Conservation (phyloP, 53 echinoderm and acorn worm genomes). For the Paracentrotus lividus region DNA sequence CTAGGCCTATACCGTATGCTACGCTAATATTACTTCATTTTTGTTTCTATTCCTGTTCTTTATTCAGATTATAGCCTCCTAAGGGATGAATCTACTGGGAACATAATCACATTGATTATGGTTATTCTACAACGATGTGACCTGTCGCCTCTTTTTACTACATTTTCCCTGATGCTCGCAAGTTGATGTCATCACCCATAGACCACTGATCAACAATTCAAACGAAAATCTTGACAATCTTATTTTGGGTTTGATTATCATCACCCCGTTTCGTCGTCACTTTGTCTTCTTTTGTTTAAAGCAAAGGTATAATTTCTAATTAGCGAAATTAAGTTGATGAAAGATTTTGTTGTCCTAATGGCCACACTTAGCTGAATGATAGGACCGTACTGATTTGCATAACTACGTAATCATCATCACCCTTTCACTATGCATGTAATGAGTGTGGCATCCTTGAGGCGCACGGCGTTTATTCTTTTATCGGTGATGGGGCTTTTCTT, state of each 20-base stretch:
- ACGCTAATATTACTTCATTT: too few relatives aligned
- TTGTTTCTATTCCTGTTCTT: too few relatives aligned
- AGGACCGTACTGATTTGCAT: too few relatives aligned
- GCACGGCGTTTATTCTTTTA: background rate
- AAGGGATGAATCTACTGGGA: too few relatives aligned
- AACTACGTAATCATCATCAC: background rate
- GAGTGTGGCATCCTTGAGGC: slow-evolving; percentile 9
- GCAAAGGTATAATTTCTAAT: background rate
- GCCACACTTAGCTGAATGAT: background rate
- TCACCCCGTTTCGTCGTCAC: too few relatives aligned
- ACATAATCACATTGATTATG: too few relatives aligned
- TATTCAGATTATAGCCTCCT: too few relatives aligned
- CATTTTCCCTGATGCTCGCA: too few relatives aligned
- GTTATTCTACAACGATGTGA: too few relatives aligned
- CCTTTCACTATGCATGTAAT: slow-evolving; percentile 29
- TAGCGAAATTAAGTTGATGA: background rate
- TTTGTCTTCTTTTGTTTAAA: background rate
- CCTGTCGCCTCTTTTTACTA: too few relatives aligned
- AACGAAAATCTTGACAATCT: background rate
- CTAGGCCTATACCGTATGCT: too few relatives aligned
- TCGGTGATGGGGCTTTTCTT: slow-evolving; percentile 18
- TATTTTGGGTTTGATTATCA: background rate
- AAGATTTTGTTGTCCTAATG: background rate
- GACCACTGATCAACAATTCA: background rate
- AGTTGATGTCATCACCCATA: background rate